Percentiles rank a stretch among this genome's conserved stretches.
These are phyloP conservation scores for Mormyrus proboscirostris DNA, from an alignment of 2,797 vertebrate species.

Conservation along the genomic window DNA sequence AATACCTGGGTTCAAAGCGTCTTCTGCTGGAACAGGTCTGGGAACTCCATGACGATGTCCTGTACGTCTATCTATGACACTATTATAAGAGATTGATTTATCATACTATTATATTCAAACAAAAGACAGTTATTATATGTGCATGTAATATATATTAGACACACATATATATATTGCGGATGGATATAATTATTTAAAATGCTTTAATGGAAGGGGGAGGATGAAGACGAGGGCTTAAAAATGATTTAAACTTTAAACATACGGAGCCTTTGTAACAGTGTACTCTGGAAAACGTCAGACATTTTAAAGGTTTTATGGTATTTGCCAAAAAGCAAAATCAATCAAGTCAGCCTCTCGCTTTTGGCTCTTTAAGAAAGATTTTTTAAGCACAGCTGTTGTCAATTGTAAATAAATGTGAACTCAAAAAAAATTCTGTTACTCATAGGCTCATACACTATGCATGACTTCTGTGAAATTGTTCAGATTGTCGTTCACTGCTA, in stretches of 20 bases:
- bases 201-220: neutral
- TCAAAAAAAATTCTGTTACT: neutral
- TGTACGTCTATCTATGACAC: neutral
- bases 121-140: neutral
- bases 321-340: neutral
- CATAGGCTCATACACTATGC: neutral
- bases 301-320: neutral
- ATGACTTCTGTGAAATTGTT: neutral
- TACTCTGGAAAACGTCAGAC: neutral
- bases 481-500: neutral
- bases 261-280: neutral
- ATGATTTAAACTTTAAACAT: neutral
- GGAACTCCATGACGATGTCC: neutral
- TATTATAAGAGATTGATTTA: neutral
- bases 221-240: neutral
- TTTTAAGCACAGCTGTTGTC: slow-evolving; percentile 1
- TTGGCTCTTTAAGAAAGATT: neutral
- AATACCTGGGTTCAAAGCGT: neutral
- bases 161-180: neutral
- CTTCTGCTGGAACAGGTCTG: neutral
- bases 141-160: neutral
- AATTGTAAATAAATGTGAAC: neutral
- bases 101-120: neutral
- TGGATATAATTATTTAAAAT: neutral
- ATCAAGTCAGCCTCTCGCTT: neutral